Base-by-base conservation (phyloP, 2,797 vertebrate genomes). In the Macroramphosus scolopax region DNA sequence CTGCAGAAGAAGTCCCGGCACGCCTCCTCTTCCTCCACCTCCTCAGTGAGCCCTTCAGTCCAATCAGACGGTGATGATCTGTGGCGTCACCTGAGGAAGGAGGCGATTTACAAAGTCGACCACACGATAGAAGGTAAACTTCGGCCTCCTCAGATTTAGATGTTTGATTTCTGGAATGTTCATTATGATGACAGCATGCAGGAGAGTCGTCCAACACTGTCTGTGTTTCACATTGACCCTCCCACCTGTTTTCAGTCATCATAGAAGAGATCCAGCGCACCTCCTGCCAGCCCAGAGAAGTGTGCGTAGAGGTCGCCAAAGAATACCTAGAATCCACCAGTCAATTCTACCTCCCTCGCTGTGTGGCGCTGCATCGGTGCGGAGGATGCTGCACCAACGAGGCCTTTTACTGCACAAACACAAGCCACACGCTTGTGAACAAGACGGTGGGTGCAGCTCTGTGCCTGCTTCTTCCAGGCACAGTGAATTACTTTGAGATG, bases 371-470 rank as follows among this genome's bases (percentile, higher is more conserved):
- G 72, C 87, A 90, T 35, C 87, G 89, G 3, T 91, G 89, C 6
- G 87, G 89, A 0, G 89, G 89, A 15, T 91, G 89, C 81, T 91
- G 89, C 71, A 56, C 48, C 46, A 85, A 63, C n/a, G 89, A 89
- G 74, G 81, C 84, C 3, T 62, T 41, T 8, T 85, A 88, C 75
- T 91, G 89, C 73, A 65, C 78, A 14, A 91, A 90, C 15, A 89
- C 80, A 0, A 87, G 84, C 14, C 71, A 89, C 63, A 8, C 73
- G 2, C 57, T 85, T 0, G 68, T 88, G 41, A 89, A 87, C 73
- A 90, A 90, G 68, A 89, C 88, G 2, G 87, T 90, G 40, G 80
- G 82, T 45, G 5, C 4, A 3, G 10, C 13, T 17, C 8, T 7
- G 14, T 13, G 32, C 7, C 14, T 13, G 1, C 32, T 13, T 45